phyloP scores from a whole-genome alignment of 2,888 invertebrate species.

The Tipula confusa region DNA sequence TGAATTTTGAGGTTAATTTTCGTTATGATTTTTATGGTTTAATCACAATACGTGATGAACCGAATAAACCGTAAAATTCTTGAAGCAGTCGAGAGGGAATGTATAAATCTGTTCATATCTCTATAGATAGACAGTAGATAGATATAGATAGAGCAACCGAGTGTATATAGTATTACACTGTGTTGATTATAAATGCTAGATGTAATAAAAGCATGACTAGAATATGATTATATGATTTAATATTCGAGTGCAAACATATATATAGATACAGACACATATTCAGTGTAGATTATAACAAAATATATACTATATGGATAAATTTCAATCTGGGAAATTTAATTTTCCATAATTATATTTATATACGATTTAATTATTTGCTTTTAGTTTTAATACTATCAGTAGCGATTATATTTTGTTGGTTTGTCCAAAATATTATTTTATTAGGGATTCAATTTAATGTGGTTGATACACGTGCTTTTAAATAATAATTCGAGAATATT shows the following conservation, averaged over 20 bases:
- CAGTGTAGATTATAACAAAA: neutral
- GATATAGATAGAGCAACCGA: neutral
- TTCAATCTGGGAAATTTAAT: constrained; percentile 15
- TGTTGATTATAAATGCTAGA: neutral
- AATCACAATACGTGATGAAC: neutral
- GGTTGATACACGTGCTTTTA: neutral
- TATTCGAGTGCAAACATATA: neutral
- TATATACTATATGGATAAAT: neutral
- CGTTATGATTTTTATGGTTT: constrained; percentile 20
- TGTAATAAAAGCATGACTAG: constrained; percentile 15
- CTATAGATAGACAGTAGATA: neutral
- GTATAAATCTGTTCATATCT: neutral
- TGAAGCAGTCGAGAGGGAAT: neutral
- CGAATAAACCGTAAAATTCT: neutral
- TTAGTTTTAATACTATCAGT: neutral
- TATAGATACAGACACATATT: neutral
- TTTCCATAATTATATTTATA: neutral
- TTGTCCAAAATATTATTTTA: no score
- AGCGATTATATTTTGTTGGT: no score
- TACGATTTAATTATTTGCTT: constrained; percentile 20
- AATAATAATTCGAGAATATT: neutral
- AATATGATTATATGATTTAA: neutral
- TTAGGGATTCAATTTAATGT: neutral
- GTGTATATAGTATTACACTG: neutral
- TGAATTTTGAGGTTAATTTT: constrained; percentile 20